phyloP scores from a whole-genome alignment of 2,888 invertebrate species.

The Volucella inanis region DNA sequence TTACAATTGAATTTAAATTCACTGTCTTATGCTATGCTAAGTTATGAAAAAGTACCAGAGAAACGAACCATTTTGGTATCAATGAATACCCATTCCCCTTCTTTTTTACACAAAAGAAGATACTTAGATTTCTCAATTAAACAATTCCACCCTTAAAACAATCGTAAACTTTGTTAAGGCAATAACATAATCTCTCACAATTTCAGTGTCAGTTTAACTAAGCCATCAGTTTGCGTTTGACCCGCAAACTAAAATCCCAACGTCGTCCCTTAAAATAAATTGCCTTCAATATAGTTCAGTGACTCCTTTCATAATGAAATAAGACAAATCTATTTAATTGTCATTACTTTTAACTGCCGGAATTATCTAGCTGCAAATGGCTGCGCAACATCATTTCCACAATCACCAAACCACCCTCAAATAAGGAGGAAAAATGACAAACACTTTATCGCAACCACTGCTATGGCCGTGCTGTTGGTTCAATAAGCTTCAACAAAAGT shows the following conservation, averaged over 20 bases:
- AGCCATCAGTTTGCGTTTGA: conserved; percentile 21
- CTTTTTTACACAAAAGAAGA: no score
- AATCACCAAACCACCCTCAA: conserved; percentile 38
- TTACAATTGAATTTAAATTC: no score
- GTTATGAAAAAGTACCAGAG: no score
- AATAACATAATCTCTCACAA: neutral
- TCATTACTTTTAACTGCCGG: conserved; percentile 75
- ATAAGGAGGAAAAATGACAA: conserved; percentile 67
- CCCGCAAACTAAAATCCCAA: conserved; percentile 19
- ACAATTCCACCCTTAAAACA: no score
- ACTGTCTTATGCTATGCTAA: no score
- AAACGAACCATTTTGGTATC: no score
- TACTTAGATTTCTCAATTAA: no score
- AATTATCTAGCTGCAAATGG: conserved; percentile 74
- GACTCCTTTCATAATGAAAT: conserved; percentile 73
- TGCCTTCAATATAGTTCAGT: conserved; percentile 66
- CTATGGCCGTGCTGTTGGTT: conserved; percentile 35
- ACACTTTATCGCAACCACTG: conserved; percentile 67
- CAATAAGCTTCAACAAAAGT: conserved; percentile 69
- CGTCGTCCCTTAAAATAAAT: conserved; percentile 55
- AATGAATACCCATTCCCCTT: no score
- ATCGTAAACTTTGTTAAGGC: no score
- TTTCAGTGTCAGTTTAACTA: neutral
- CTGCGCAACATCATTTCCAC: conserved; percentile 69
- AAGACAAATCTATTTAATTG: conserved; percentile 75